Evolutionary conservation across 2,797 vertebrate genomes (phyloP), one percentile per base, ranked within the genome.

Genomic region (Lepilemur septentrionalis): DNA sequence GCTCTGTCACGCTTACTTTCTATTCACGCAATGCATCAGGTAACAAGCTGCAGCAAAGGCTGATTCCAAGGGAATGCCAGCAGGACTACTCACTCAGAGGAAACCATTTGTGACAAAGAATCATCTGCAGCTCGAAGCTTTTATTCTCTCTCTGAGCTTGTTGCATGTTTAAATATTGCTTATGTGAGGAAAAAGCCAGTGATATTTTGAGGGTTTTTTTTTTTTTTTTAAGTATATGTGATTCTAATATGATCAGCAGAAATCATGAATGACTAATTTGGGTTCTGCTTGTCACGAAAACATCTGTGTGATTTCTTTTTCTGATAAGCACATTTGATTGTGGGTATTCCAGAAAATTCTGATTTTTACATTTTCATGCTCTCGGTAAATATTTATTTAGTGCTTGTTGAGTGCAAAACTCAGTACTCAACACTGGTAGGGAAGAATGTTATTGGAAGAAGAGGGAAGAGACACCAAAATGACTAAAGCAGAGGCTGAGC

Each of bases 201-300:
- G 73, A 59, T 88, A 94, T 91, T 97, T 96, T 84, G 38, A 97
- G 85, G 7, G 1, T 63, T 59, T 61, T 61, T 50, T 43, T 48
- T 30, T 61, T 91, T 93, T 95, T 93, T 91, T 76, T 84, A 89
- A 96, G 81, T 75, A 48, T 93, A 97, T 95, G 83, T 94, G 90
- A 97, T 97, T 97, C 88, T 96, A 95, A 97, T 95, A 90, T 35
- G 95, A 97, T 97, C 96, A 97, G 96, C 97, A 98, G 93, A 98
- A 98, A 97, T 85, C 93, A 52, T 96, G 96, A 97, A 97, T 97
- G 95, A 95, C 96, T 97, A 95, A 97, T 97, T 97, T 97, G 84
- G 69, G 43, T 93, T 97, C 95, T 96, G 89, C 91, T 96, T 96
- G 73, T 94, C 97, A 92, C 41, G 38, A 95, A 97, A 97, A 95